Percentiles rank a stretch among this genome's conserved stretches.
Evolutionary conservation across 2,888 invertebrate species (phyloP).

Genomic region (Trachelus troglodyta): DNA sequence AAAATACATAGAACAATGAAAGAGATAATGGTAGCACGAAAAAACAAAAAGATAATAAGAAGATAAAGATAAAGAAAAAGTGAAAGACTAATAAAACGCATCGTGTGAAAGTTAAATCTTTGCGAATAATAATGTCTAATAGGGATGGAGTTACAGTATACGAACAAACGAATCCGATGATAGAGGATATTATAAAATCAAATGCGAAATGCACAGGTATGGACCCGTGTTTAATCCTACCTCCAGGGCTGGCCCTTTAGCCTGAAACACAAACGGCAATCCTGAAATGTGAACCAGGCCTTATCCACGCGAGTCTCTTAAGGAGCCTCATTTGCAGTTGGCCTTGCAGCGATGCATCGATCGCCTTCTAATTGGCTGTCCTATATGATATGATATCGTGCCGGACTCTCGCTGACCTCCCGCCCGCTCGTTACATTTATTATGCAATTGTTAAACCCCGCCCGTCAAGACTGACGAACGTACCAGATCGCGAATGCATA

Average conservation of each 20-base stretch:
- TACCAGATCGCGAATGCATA: too few relatives aligned
- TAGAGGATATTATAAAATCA: not conserved
- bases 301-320: not conserved
- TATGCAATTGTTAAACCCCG: too few relatives aligned
- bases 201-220: not conserved
- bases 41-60: conserved; percentile 4
- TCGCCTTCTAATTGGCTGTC: too few relatives aligned
- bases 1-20: not conserved
- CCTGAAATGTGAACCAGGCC: conserved; percentile 45
- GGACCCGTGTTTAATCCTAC: conserved; percentile 54
- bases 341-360: too few relatives aligned
- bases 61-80: conserved; percentile 20
- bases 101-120: too few relatives aligned
- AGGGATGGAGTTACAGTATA: not conserved
- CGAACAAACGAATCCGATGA: conserved; percentile 3
- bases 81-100: conserved; percentile 8
- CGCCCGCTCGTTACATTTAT: too few relatives aligned
- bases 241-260: conserved; percentile 63
- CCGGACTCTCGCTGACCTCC: too few relatives aligned
- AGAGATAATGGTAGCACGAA: conserved; percentile 11
- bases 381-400: too few relatives aligned
- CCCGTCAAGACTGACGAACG: too few relatives aligned
- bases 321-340: too few relatives aligned
- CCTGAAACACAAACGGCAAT: conserved; percentile 65
- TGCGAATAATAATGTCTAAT: too few relatives aligned